Evolutionary conservation across 2,797 vertebrate species (phyloP).

Genomic region (Myiotriccus ornatus): DNA sequence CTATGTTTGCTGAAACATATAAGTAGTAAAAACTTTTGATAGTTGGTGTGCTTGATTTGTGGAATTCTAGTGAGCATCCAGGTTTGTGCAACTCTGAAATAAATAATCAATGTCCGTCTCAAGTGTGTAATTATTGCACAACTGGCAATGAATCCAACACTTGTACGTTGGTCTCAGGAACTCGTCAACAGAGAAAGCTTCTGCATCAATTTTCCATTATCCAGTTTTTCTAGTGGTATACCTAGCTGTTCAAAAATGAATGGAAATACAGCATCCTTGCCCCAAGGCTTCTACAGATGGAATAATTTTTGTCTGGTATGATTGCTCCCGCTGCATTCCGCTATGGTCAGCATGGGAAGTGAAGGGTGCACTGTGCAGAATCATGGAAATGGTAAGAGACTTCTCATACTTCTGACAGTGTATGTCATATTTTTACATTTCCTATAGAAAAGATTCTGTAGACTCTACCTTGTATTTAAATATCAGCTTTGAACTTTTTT

Average conservation of each 20-base stretch:
- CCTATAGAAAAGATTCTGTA: not conserved
- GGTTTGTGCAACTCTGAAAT: not conserved
- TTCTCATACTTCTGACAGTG: not conserved
- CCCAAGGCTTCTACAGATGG: fast-evolving
- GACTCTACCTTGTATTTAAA: not conserved
- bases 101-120: not conserved
- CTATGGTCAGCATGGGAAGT: not conserved
- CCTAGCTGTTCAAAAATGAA: not conserved
- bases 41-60: not conserved
- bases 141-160: not conserved
- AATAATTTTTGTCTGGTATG: not conserved
- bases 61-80: not conserved
- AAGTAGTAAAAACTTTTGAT: not conserved
- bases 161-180: not conserved
- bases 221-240: not conserved
- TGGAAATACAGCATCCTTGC: not conserved
- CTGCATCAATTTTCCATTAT: not conserved
- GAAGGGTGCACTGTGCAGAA: not conserved
- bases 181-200: not conserved
- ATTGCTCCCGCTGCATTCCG: not conserved
- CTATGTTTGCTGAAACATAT: not conserved
- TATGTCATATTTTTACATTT: not conserved
- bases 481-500: not conserved
- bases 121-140: not conserved
- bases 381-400: not conserved